Conservation (phyloP, 2,797 vertebrate genomes). For the Macropus fuliginosus region DNA sequence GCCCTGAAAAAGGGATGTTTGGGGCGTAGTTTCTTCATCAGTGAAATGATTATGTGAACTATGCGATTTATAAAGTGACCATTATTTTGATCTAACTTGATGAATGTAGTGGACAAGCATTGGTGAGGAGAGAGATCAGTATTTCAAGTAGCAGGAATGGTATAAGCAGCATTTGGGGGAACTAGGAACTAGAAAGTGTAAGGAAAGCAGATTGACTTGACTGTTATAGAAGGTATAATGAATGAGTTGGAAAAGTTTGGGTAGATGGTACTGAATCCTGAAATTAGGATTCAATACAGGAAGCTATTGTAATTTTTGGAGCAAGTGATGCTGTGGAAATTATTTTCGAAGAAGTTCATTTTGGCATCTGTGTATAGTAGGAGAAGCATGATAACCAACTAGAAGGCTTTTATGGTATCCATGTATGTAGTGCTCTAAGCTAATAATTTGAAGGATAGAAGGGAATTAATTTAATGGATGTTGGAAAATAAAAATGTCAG, state of each 20-base stretch:
- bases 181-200: background rate
- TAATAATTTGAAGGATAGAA: background rate
- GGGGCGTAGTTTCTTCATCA: background rate
- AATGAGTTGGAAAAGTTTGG: background rate
- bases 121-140: background rate
- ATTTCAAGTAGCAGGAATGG: background rate
- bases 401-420: background rate
- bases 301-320: background rate
- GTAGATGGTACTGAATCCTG: background rate
- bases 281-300: background rate
- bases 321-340: background rate
- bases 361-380: background rate
- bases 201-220: background rate
- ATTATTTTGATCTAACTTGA: background rate
- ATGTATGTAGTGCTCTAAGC: background rate
- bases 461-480: background rate
- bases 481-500: background rate
- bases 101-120: background rate
- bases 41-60: background rate
- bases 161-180: background rate
- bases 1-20: conserved; percentile 10
- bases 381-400: background rate
- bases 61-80: background rate
- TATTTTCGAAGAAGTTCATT: background rate
- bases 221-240: background rate